Conservation (phyloP, 2,888 invertebrate species). For the Drosophila nigricruria region DNA sequence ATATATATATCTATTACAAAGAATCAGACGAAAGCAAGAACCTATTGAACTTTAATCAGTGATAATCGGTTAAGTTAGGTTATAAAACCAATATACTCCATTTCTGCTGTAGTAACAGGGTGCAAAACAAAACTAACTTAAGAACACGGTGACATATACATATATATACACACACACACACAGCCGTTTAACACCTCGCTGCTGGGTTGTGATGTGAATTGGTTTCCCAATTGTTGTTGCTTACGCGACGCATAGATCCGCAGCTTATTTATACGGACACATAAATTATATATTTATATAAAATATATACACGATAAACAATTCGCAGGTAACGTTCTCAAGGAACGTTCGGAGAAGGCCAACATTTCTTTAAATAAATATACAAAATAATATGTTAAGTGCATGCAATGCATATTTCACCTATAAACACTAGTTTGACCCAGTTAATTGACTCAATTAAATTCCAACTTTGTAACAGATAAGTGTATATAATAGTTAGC, state of each 20-base stretch:
- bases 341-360: conserved; percentile 29
- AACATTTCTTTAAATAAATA: conserved; percentile 50
- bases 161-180: background rate
- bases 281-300: conserved; percentile 27
- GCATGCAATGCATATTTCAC: conserved; percentile 39
- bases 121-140: background rate
- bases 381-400: conserved; percentile 27
- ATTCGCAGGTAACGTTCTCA: conserved; percentile 7
- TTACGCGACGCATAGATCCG: conserved; percentile 21
- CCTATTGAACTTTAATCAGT: background rate
- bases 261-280: conserved; percentile 20
- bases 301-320: conserved; percentile 8
- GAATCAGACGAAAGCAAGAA: too few species aligned
- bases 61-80: background rate
- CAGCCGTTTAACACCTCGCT: background rate
- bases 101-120: background rate
- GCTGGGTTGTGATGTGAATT: conserved; percentile 24
- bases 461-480: conserved; percentile 12
- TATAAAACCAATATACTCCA: conserved; percentile 1
- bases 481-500: background rate
- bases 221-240: conserved; percentile 29
- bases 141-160: background rate
- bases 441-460: conserved; percentile 29
- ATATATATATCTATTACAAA: too few species aligned
- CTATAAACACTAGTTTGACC: conserved; percentile 33